phyloP scores from a whole-genome alignment of 2,888 invertebrate species.

The Meganola albula region DNA sequence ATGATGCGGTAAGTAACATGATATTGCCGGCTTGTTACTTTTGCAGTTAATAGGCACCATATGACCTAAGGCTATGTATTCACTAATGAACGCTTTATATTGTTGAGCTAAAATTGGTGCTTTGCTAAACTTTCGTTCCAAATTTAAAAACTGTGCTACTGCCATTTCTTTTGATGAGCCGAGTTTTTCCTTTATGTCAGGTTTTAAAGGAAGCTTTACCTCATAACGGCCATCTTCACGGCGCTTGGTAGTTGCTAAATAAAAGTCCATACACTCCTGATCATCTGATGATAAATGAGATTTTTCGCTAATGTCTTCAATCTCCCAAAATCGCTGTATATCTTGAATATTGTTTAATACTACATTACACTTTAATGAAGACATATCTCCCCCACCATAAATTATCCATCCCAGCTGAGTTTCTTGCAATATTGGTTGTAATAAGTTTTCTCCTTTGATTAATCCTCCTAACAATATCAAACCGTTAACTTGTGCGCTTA shows the following conservation, averaged over 20 bases:
- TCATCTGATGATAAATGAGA: constrained; percentile 1
- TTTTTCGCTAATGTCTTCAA: constrained; percentile 4
- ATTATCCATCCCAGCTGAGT: constrained; percentile 5
- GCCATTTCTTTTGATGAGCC: constrained; percentile 2
- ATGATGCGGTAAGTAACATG: constrained; percentile 5
- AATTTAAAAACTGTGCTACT: constrained; percentile 4
- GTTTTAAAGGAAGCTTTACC: not conserved
- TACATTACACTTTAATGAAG: constrained; percentile 4
- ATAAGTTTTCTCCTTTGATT: not conserved
- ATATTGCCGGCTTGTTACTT: not conserved
- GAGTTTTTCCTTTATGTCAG: not conserved
- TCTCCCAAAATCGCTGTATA: constrained; percentile 7
- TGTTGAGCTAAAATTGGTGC: not conserved
- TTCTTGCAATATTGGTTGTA: constrained; percentile 1
- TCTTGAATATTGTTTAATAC: not conserved
- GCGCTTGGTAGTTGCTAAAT: not conserved
- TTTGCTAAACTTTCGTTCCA: constrained; percentile 6
- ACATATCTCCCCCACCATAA: not conserved
- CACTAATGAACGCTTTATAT: constrained; percentile 5
- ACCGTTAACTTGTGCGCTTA: constrained; percentile 4
- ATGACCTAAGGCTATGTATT: constrained; percentile 3
- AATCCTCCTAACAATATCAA: constrained; percentile 1
- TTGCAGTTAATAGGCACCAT: constrained; percentile 1
- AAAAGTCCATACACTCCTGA: constrained; percentile 2
- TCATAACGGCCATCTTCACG: constrained; percentile 1